A percentile compares a stretch with the other conserved stretches of the same genome.
phyloP scores from a whole-genome alignment of 2,888 invertebrate species.

The Tanypteryx hageni region DNA sequence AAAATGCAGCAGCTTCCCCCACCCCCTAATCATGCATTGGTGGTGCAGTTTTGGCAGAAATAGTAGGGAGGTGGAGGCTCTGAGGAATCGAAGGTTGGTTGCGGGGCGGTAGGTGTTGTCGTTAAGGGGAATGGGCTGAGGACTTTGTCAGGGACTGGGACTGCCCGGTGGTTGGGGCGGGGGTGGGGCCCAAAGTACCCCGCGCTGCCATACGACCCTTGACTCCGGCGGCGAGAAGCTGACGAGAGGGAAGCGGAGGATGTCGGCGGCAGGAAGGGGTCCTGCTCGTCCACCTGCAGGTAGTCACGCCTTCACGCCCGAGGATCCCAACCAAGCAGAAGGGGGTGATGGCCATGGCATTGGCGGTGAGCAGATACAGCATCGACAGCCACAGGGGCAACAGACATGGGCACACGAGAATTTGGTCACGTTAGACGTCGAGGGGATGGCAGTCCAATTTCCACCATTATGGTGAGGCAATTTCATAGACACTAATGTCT shows the following conservation, averaged over 20 bases:
- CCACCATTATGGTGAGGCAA: conserved; percentile 18
- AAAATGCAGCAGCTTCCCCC: conserved; percentile 27
- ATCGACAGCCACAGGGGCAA: not conserved
- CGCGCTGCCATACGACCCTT: conserved; percentile 82
- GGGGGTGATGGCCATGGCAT: not conserved
- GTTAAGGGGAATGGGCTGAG: conserved; percentile 28
- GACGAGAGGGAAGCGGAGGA: conserved; percentile 65
- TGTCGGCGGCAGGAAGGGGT: conserved; percentile 84
- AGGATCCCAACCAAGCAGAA: conserved; percentile 1
- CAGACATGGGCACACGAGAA: conserved; percentile 52
- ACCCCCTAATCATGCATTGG: conserved; percentile 45
- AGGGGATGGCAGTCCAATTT: not conserved
- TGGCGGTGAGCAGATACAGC: conserved; percentile 11
- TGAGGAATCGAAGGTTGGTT: conserved; percentile 4
- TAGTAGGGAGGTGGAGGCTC: conserved; percentile 31
- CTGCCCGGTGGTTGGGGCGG: conserved; percentile 70
- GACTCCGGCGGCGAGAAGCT: conserved; percentile 76
- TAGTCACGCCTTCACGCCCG: conserved; percentile 82
- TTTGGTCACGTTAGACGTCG: conserved; percentile 55
- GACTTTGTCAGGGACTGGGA: conserved; percentile 68
- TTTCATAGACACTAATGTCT: not conserved
- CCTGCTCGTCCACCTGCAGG: conserved; percentile 90
- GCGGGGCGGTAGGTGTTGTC: not conserved
- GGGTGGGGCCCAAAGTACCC: conserved; percentile 68
- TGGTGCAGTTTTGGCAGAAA: conserved; percentile 22